These are phyloP conservation scores for Cancer borealis DNA, from an alignment of 2,888 invertebrate species.

Conservation along the genomic window DNA sequence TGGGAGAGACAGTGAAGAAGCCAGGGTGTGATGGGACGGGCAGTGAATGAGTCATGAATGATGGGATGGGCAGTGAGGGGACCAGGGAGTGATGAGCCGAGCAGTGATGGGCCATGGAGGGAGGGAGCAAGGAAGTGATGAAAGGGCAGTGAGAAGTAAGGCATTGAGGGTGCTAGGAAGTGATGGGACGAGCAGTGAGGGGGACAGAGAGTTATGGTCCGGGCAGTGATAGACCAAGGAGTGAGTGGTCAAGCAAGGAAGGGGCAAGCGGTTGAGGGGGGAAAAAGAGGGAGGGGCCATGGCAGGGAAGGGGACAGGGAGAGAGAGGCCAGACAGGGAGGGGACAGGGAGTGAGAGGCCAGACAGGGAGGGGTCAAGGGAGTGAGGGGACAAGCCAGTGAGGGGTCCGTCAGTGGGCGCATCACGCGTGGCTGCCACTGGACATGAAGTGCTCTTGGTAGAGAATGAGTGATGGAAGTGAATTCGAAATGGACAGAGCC, in stretches of 20 bases:
- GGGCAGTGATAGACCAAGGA: neutral
- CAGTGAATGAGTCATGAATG: neutral
- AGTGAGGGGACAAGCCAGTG: neutral
- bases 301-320: neutral
- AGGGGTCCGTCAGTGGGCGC: neutral
- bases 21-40: too few relatives aligned
- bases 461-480: neutral
- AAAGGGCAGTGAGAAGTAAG: neutral
- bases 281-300: neutral
- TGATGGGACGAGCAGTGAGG: neutral
- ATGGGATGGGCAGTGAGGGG: neutral
- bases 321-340: neutral
- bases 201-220: neutral
- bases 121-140: neutral
- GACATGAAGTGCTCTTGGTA: too few relatives aligned
- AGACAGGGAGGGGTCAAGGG: neutral
- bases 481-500: neutral
- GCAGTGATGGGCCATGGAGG: neutral
- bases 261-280: neutral
- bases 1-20: too few relatives aligned
- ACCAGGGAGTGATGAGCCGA: neutral
- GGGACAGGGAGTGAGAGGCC: neutral
- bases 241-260: neutral
- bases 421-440: too few relatives aligned
- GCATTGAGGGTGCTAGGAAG: neutral